Percentiles rank a stretch among this genome's conserved stretches.
Conservation (phyloP, 2,888 invertebrate species). For the Dichetophora obliterata region DNA sequence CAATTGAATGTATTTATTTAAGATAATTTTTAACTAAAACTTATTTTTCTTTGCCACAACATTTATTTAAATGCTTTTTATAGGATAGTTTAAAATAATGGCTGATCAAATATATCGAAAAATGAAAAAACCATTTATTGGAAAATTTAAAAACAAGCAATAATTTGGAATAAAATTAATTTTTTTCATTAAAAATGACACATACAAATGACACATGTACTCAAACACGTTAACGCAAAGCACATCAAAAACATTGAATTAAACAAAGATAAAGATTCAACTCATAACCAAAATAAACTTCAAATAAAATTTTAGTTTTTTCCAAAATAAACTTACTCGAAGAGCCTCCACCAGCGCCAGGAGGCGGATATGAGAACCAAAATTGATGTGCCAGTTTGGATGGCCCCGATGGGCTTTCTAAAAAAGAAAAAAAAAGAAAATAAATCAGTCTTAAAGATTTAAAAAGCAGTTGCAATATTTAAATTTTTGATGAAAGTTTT, state of each 20-base stretch:
- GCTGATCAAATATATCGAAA: too few relatives aligned
- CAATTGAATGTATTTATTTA: too few relatives aligned
- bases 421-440: conserved; percentile 41
- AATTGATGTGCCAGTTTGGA: conserved; percentile 88
- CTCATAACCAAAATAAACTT: background rate
- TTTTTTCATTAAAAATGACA: background rate
- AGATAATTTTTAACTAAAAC: background rate
- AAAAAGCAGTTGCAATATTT: too few relatives aligned
- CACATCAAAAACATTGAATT: background rate
- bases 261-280: background rate
- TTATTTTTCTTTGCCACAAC: too few relatives aligned
- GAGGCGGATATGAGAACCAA: conserved; percentile 87
- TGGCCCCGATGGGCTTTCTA: conserved; percentile 68
- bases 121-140: conserved; percentile 22
- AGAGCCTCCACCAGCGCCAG: conserved; percentile 78
- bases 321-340: conserved; percentile 72
- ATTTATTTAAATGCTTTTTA: too few relatives aligned
- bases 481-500: too few relatives aligned
- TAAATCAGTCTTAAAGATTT: background rate
- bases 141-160: conserved; percentile 5
- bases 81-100: too few relatives aligned
- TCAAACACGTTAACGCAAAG: conserved; percentile 33
- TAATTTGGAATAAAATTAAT: too few relatives aligned
- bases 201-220: conserved; percentile 24
- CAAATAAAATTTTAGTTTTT: too few relatives aligned